These are phyloP conservation scores for Morone chrysops DNA, from an alignment of 2,113 vertebrate species.

Conservation along the genomic window DNA sequence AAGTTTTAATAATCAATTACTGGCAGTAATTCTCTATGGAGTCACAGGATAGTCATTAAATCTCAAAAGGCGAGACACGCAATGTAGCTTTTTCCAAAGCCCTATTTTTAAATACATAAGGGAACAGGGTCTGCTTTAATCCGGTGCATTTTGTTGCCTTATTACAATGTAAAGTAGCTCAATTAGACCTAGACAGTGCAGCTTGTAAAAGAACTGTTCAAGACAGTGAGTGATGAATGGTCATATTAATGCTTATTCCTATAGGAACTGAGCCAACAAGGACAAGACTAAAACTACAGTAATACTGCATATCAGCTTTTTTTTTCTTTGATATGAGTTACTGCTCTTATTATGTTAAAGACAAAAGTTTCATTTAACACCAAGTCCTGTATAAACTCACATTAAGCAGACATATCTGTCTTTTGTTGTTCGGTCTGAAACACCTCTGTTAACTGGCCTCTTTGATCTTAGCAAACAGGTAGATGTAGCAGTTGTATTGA, in stretches of 20 bases:
- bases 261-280: conserved; percentile 70
- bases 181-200: conserved; percentile 87
- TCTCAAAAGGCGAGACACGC: conserved; percentile 94
- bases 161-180: conserved; percentile 90
- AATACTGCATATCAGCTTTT: conserved; percentile 35
- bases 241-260: conserved; percentile 61
- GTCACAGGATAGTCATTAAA: conserved; percentile 97
- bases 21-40: conserved; percentile 96
- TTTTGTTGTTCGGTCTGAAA: conserved; percentile 40
- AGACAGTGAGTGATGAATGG: conserved; percentile 72
- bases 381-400: conserved; percentile 23
- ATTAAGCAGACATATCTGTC: conserved; percentile 36
- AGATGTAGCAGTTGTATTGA: conserved; percentile 35
- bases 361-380: conserved; percentile 38
- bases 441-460: conserved; percentile 45
- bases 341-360: conserved; percentile 41
- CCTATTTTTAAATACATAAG: conserved; percentile 96
- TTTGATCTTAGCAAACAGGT: conserved; percentile 64
- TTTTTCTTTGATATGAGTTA: conserved; percentile 27
- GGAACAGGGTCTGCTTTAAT: conserved; percentile 90
- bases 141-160: conserved; percentile 90
- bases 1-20: conserved; percentile 99
- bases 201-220: conserved; percentile 76
- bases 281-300: conserved; percentile 22
- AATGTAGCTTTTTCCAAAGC: conserved; percentile 90